These are phyloP conservation scores for Aurelia sp. DNA, from an alignment of 30 jellyfish, hydroid and myxozoan species.

Conservation along the genomic window DNA sequence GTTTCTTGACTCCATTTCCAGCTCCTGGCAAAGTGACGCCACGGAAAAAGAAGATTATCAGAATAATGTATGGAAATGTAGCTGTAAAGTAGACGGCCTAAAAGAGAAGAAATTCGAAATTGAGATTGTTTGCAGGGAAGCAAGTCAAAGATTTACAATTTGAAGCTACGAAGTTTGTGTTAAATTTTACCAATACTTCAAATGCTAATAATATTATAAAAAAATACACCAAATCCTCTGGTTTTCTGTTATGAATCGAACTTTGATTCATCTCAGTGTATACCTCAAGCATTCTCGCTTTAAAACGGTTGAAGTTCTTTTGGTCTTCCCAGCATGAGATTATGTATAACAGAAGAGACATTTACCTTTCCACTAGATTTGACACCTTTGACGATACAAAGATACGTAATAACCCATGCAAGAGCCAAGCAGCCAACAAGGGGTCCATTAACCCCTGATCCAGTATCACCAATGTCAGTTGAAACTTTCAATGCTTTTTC, in stretches of 20 bases:
- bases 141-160: too few species aligned
- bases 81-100: conserved; percentile 98
- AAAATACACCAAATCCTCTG: too few species aligned
- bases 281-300: too few species aligned
- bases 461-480: conserved; percentile 67
- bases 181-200: too few species aligned
- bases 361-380: conserved; percentile 94
- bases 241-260: too few species aligned
- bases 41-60: conserved; percentile 79
- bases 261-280: too few species aligned
- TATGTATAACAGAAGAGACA: too few species aligned
- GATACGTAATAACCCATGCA: conserved; percentile 89
- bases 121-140: too few species aligned
- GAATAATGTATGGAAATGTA: conserved; percentile 86
- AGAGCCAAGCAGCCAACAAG: conserved; percentile 84
- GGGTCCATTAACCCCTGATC: conserved; percentile 84
- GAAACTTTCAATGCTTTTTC: conserved; percentile 77
- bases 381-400: conserved; percentile 89
- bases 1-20: conserved; percentile 67
- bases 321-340: too few species aligned
- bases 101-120: neutral
- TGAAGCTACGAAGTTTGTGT: too few species aligned
- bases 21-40: conserved; percentile 95
- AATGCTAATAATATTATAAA: too few species aligned
- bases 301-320: too few species aligned